Evolutionary conservation across 1,140 invertebrate genomes (phyloP).

Genomic region (Drosophila lacertosa): DNA sequence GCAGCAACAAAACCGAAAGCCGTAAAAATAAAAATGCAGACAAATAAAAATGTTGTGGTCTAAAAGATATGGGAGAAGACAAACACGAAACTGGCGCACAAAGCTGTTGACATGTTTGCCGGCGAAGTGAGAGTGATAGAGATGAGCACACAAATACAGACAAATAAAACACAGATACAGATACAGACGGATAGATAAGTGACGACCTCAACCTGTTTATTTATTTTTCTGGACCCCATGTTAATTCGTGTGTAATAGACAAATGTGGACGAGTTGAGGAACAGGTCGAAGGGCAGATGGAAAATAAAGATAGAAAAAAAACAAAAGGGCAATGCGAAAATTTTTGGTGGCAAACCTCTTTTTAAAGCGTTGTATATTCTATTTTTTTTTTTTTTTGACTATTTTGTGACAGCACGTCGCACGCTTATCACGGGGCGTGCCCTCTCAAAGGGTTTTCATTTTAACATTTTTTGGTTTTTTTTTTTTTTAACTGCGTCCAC

Average conservation of each 20-base stretch:
- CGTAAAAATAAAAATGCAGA: slow-evolving; percentile 18
- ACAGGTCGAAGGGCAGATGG: slow-evolving; percentile 11
- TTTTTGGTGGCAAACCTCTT: slow-evolving; percentile 13
- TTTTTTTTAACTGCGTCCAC: not conserved
- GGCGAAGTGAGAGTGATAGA: slow-evolving; percentile 13
- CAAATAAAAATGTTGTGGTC: slow-evolving; percentile 25
- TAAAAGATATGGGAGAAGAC: slow-evolving; percentile 43
- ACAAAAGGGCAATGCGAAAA: slow-evolving; percentile 13
- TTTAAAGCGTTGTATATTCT: slow-evolving; percentile 14
- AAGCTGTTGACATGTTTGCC: slow-evolving; percentile 66
- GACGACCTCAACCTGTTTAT: slow-evolving; percentile 45
- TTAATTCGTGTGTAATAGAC: slow-evolving; percentile 79
- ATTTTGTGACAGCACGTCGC: slow-evolving; percentile 40
- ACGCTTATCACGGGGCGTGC: slow-evolving; percentile 56
- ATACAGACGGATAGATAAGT: slow-evolving; percentile 44
- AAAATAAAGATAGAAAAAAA: slow-evolving; percentile 20
- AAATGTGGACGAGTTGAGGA: slow-evolving; percentile 47
- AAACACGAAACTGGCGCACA: slow-evolving; percentile 43
- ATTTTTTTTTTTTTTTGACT: slow-evolving; percentile 11
- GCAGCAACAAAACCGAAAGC: slow-evolving; percentile 49
- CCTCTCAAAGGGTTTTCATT: slow-evolving; percentile 48
- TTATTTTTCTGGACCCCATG: slow-evolving; percentile 48
- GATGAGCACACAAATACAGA: not conserved
- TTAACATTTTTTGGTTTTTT: no score
- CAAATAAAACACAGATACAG: slow-evolving; percentile 18